Evolutionary conservation across 2,113 vertebrate genomes (phyloP).

Genomic region (Hippocampus comes): DNA sequence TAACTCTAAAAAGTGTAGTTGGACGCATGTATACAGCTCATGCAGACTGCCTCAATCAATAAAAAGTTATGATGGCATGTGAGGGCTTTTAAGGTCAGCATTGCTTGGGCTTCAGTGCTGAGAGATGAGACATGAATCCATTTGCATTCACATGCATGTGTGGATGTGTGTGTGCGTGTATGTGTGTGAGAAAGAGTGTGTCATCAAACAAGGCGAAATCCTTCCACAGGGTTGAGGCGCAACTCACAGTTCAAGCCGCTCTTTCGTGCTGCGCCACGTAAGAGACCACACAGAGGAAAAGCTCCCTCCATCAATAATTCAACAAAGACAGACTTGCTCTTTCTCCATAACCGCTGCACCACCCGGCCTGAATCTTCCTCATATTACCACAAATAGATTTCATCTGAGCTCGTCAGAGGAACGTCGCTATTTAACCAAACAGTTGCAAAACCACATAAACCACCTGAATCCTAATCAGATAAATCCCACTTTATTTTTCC

Average conservation of each 20-base stretch:
- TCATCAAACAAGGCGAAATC: slow-evolving; percentile 3
- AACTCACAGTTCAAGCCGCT: slow-evolving; percentile 50
- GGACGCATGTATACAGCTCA: neutral
- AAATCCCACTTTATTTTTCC: neutral
- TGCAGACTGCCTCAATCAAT: slow-evolving; percentile 43
- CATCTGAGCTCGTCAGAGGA: slow-evolving; percentile 7
- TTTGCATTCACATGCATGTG: neutral
- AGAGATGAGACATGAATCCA: slow-evolving; percentile 7
- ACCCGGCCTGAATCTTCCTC: slow-evolving; percentile 25
- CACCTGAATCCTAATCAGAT: neutral
- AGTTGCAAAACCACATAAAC: slow-evolving; percentile 33
- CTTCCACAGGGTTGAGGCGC: slow-evolving; percentile 29
- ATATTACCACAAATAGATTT: slow-evolving; percentile 20
- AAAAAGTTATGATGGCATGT: slow-evolving; percentile 28
- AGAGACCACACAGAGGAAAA: slow-evolving; percentile 56
- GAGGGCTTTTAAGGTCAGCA: slow-evolving; percentile 47
- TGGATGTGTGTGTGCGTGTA: slow-evolving; percentile 10
- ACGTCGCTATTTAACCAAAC: neutral
- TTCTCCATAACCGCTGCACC: slow-evolving; percentile 27
- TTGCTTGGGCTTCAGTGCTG: slow-evolving; percentile 14
- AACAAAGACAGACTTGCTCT: slow-evolving; percentile 58
- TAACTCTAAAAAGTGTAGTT: neutral
- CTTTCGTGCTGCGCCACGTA: slow-evolving; percentile 42
- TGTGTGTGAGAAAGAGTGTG: slow-evolving; percentile 6
- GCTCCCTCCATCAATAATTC: slow-evolving; percentile 68